A percentile compares a stretch with the other conserved stretches of the same genome.
Conservation (phyloP, 37 sponge, comb jelly and placozoan species). For the Crambe crambe region DNA sequence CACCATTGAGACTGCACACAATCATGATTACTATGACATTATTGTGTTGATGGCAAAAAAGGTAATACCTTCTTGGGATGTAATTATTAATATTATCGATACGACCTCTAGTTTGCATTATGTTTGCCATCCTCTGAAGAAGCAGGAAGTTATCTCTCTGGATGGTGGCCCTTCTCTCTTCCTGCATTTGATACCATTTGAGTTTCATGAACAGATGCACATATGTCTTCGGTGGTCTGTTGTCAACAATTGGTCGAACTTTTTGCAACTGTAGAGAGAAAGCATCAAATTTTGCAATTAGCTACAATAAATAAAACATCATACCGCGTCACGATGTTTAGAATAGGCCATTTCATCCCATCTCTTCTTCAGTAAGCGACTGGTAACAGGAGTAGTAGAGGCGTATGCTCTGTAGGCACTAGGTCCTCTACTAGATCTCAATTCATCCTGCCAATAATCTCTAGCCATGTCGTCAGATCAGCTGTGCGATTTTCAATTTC, state of each 20-base stretch:
- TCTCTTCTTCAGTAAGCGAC: slow-evolving; percentile 79
- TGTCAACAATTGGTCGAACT: slow-evolving; percentile 88
- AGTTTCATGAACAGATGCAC: slow-evolving; percentile 82
- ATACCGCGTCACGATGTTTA: slow-evolving; percentile 73
- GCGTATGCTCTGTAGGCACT: slow-evolving; percentile 58
- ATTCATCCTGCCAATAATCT: neutral
- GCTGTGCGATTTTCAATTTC: no score
- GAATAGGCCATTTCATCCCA: slow-evolving; percentile 84
- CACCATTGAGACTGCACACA: slow-evolving; percentile 82
- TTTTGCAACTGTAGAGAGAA: slow-evolving; percentile 40
- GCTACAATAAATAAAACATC: neutral
- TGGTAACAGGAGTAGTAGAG: slow-evolving; percentile 89
- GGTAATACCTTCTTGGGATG: slow-evolving; percentile 60
- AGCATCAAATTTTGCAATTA: neutral
- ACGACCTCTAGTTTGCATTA: slow-evolving; percentile 77
- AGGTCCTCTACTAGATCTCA: neutral
- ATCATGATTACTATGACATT: no score
- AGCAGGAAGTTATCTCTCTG: slow-evolving; percentile 88
- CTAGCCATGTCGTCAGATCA: no score
- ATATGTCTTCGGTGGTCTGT: slow-evolving; percentile 84
- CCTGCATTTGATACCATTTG: slow-evolving; percentile 92
- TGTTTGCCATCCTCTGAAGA: slow-evolving; percentile 87
- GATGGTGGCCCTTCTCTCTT: slow-evolving; percentile 77
- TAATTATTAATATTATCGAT: slow-evolving; percentile 84
- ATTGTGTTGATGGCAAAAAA: no score